Evolutionary conservation across 2,888 invertebrate species (phyloP).

Genomic region (Resseliella maxima): DNA sequence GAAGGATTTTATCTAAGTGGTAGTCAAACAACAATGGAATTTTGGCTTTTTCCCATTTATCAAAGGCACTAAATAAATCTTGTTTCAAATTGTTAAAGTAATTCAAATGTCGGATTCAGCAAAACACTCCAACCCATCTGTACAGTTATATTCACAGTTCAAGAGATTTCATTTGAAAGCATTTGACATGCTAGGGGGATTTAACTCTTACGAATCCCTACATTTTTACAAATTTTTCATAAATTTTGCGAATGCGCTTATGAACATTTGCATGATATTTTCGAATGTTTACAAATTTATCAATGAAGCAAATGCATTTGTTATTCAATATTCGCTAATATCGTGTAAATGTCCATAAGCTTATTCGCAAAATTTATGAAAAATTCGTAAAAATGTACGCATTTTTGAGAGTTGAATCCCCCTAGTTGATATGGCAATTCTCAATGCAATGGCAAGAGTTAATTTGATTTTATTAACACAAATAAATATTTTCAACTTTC

Average conservation of each 20-base stretch:
- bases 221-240: no score
- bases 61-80: constrained; percentile 40
- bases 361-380: no score
- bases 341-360: neutral
- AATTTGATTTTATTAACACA: constrained; percentile 45
- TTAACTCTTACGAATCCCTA: no score
- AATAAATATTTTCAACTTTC: neutral
- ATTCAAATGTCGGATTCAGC: neutral
- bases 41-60: constrained; percentile 19
- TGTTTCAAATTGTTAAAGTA: neutral
- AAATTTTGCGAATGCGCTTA: no score
- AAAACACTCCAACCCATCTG: neutral
- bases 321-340: no score
- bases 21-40: constrained; percentile 31
- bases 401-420: no score
- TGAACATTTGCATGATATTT: no score
- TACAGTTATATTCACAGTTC: neutral
- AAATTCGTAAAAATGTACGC: no score
- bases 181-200: no score
- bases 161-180: neutral
- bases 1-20: neutral
- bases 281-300: no score
- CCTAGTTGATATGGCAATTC: neutral
- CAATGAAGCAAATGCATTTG: no score
- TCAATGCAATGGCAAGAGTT: constrained; percentile 5